Evolutionary conservation across 1,140 invertebrate genomes (phyloP).

Genomic region (Coptotermes formosanus): DNA sequence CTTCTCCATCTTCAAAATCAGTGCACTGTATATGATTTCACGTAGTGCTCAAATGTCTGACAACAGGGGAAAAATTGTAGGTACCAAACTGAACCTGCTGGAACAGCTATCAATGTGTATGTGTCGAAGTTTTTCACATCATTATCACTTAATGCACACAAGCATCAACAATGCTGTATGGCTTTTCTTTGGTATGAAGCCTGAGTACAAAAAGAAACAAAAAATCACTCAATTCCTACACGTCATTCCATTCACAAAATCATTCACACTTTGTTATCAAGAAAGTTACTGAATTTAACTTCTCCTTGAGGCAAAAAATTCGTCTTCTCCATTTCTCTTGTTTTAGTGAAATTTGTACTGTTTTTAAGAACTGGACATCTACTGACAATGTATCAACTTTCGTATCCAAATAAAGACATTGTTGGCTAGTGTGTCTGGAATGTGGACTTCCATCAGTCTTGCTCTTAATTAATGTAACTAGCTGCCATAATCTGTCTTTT

Average conservation of each 20-base stretch:
- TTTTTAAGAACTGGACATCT: slow-evolving; percentile 5
- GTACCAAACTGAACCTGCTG: not conserved
- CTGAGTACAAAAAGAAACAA: slow-evolving; percentile 19
- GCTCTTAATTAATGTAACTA: slow-evolving; percentile 15
- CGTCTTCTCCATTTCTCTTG: not conserved
- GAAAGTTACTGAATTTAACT: slow-evolving; percentile 15
- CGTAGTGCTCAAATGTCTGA: not conserved
- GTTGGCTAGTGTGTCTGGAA: slow-evolving; percentile 4
- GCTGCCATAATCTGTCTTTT: slow-evolving; percentile 14
- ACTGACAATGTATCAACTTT: not conserved
- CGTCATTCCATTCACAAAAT: not conserved
- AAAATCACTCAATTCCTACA: not conserved
- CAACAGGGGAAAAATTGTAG: not conserved
- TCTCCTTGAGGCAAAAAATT: not conserved
- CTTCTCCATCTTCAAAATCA: slow-evolving; percentile 10
- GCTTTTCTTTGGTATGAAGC: slow-evolving; percentile 28
- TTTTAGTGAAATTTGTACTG: slow-evolving; percentile 28
- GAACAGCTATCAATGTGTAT: not conserved
- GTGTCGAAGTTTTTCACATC: not conserved
- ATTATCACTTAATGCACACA: slow-evolving; percentile 22
- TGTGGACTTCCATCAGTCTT: slow-evolving; percentile 26
- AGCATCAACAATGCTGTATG: not conserved
- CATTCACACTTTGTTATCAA: not conserved
- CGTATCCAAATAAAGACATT: not conserved
- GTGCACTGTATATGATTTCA: not conserved